phyloP scores from a whole-genome alignment of 2,113 vertebrate genomes.

The Rattus rattus region DNA sequence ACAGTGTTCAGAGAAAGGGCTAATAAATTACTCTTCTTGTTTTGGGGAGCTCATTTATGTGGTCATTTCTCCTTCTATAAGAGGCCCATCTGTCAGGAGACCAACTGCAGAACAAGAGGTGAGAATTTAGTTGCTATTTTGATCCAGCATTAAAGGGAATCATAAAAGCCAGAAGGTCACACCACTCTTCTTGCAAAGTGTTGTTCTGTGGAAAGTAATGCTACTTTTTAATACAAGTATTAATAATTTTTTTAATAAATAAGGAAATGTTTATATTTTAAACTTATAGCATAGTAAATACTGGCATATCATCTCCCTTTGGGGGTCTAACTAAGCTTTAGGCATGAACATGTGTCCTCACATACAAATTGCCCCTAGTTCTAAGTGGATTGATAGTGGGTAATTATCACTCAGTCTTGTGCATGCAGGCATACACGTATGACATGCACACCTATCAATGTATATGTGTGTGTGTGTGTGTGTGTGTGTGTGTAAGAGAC shows the following conservation, averaged over 20 bases:
- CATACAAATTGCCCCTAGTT: background rate
- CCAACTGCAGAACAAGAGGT: background rate
- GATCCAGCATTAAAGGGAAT: background rate
- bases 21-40: background rate
- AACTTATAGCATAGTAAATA: background rate
- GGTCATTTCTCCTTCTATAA: background rate
- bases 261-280: background rate
- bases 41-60: background rate
- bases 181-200: background rate
- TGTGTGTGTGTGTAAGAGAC: background rate
- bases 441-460: background rate
- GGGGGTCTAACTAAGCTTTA: background rate
- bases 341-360: background rate
- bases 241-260: constrained; percentile 25
- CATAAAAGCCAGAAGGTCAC: background rate
- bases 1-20: background rate
- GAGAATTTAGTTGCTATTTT: background rate
- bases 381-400: background rate
- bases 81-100: background rate
- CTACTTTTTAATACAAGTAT: background rate
- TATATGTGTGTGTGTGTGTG: background rate
- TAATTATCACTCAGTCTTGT: background rate
- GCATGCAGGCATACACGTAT: too few relatives aligned
- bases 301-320: background rate
- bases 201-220: background rate